Evolutionary conservation across 2,888 invertebrate species (phyloP).

Genomic region (Eristalis intricaria): DNA sequence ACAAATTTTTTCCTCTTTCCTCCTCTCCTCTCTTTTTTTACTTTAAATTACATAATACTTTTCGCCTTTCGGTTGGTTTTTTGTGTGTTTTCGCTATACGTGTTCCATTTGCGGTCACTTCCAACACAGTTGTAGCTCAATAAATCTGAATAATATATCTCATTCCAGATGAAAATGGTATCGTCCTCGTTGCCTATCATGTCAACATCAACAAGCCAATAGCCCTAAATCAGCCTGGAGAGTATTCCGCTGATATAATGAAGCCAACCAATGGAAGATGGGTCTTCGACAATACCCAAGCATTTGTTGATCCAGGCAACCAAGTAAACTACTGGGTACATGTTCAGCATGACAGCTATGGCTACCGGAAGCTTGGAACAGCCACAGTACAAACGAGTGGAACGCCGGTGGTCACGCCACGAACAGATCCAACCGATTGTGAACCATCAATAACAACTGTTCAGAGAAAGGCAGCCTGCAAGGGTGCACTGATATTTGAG

Average conservation of each 20-base stretch:
- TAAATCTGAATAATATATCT: background rate
- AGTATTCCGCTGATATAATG: slow-evolving; percentile 82
- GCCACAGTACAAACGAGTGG: background rate
- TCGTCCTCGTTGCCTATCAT: slow-evolving; percentile 85
- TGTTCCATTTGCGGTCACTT: too few relatives aligned
- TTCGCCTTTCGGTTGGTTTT: too few relatives aligned
- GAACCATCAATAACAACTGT: slow-evolving; percentile 76
- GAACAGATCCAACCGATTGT: slow-evolving; percentile 15
- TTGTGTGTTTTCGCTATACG: too few relatives aligned
- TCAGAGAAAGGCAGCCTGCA: slow-evolving; percentile 80
- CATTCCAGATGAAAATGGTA: slow-evolving; percentile 75
- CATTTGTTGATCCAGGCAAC: slow-evolving; percentile 83
- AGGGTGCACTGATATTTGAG: slow-evolving; percentile 84
- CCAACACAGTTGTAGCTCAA: too few relatives aligned
- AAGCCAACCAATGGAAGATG: slow-evolving; percentile 82
- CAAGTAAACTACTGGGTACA: slow-evolving; percentile 85
- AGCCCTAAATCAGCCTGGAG: slow-evolving; percentile 82
- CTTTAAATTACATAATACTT: too few relatives aligned
- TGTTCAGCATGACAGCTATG: slow-evolving; percentile 75
- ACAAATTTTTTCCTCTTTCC: too few relatives aligned
- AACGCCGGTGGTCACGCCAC: background rate
- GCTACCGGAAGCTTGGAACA: background rate
- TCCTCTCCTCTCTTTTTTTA: too few relatives aligned
- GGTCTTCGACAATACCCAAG: slow-evolving; percentile 82
- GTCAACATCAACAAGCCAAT: slow-evolving; percentile 84